A percentile compares a stretch with the other conserved stretches of the same genome.
phyloP scores from a whole-genome alignment of 2,888 invertebrate genomes.

The Eudasyphora cyanicolor region DNA sequence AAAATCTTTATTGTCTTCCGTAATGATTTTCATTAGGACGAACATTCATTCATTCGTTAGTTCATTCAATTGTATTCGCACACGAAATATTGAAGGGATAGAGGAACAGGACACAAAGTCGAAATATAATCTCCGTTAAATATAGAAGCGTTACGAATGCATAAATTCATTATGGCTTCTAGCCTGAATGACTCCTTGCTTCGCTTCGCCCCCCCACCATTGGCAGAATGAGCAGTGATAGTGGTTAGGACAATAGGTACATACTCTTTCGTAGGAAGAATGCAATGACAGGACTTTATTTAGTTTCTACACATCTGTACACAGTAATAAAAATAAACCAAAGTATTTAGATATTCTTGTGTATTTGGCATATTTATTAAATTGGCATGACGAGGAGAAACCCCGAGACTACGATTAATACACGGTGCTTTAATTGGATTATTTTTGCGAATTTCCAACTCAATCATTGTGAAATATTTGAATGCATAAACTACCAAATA shows the following conservation, averaged over 20 bases:
- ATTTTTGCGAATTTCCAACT: neutral
- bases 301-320: neutral
- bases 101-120: conserved; percentile 23
- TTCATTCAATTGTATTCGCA: neutral
- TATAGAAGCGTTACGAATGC: conserved; percentile 40
- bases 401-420: neutral
- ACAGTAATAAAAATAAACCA: neutral
- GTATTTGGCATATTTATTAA: neutral
- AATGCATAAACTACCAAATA: neutral
- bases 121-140: conserved; percentile 48
- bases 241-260: neutral
- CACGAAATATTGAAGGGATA: conserved; percentile 35
- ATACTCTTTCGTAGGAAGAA: too few species aligned
- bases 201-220: neutral
- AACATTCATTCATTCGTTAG: neutral
- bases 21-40: conserved; percentile 48
- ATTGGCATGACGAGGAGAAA: neutral
- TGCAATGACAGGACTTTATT: neutral
- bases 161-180: conserved; percentile 42
- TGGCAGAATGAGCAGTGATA: neutral
- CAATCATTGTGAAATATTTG: neutral
- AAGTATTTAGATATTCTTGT: neutral
- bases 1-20: conserved; percentile 22
- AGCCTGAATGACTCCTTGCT: neutral
- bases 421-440: conserved; percentile 2